These are phyloP conservation scores for Machimus atricapillus DNA, from an alignment of 2,888 invertebrate species.

Conservation along the genomic window DNA sequence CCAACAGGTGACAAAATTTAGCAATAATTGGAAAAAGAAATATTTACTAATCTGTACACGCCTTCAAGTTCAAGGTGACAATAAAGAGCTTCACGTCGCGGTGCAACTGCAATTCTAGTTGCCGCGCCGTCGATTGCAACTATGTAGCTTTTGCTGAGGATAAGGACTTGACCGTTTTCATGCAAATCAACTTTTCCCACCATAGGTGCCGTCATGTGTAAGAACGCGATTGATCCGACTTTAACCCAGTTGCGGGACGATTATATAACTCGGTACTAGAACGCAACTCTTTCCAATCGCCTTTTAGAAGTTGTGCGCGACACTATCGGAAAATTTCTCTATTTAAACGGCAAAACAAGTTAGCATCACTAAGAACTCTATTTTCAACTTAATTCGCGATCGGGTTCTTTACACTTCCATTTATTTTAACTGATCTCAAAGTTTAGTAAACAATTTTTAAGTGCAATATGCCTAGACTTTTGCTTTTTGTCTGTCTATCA, in stretches of 20 bases:
- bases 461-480: background rate
- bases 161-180: conserved; percentile 5
- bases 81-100: background rate
- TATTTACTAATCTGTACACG: background rate
- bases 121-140: background rate
- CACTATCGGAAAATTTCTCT: background rate
- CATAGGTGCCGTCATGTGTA: background rate
- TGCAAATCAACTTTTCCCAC: background rate
- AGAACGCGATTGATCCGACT: background rate
- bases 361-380: background rate
- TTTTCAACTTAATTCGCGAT: background rate
- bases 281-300: conserved; percentile 23
- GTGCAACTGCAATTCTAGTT: background rate
- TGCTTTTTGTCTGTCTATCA: background rate
- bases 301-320: conserved; percentile 27
- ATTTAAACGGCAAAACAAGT: background rate
- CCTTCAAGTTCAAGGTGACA: background rate
- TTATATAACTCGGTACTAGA: conserved; percentile 42
- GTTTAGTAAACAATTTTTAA: background rate
- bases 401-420: background rate
- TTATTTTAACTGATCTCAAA: background rate
- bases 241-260: conserved; percentile 19
- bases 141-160: background rate
- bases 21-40: background rate
- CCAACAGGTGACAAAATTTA: background rate